Percentiles rank a stretch among this genome's conserved stretches.
Conservation (phyloP, 2,113 vertebrate genomes). For the Phasianus colchicus region DNA sequence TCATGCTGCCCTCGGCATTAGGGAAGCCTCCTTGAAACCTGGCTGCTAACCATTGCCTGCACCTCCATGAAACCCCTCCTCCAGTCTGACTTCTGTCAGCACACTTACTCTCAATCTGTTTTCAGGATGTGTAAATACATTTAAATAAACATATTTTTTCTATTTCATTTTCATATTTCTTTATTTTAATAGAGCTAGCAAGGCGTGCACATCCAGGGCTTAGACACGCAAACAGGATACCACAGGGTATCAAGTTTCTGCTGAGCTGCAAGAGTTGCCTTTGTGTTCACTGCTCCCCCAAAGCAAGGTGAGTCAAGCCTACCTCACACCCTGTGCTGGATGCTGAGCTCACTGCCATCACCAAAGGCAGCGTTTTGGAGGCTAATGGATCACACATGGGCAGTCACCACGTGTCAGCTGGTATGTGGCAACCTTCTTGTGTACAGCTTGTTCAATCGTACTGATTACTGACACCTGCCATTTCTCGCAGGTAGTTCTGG, state of each 20-base stretch:
- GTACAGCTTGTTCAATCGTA: background rate
- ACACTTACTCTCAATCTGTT: conserved; percentile 63
- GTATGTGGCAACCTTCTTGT: background rate
- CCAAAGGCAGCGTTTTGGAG: background rate
- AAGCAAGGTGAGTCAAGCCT: background rate
- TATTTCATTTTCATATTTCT: too few species aligned
- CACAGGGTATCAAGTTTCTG: background rate
- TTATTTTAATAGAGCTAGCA: conserved; percentile 44
- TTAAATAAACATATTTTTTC: conserved; percentile 54
- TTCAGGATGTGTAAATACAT: conserved; percentile 44
- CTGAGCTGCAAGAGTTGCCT: background rate
- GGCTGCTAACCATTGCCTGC: background rate
- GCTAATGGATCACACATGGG: background rate
- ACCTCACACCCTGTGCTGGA: background rate
- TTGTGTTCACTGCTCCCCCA: background rate
- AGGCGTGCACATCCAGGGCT: background rate
- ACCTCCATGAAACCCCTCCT: background rate
- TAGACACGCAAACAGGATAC: background rate
- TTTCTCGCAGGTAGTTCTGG: background rate
- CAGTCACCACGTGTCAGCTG: background rate
- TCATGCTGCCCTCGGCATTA: background rate
- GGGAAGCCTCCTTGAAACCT: background rate
- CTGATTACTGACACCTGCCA: background rate
- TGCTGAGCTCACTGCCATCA: background rate
- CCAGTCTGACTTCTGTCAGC: conserved; percentile 48